Evolutionary conservation across 2,888 invertebrate genomes (phyloP).

Genomic region (Cephus nigrinus): DNA sequence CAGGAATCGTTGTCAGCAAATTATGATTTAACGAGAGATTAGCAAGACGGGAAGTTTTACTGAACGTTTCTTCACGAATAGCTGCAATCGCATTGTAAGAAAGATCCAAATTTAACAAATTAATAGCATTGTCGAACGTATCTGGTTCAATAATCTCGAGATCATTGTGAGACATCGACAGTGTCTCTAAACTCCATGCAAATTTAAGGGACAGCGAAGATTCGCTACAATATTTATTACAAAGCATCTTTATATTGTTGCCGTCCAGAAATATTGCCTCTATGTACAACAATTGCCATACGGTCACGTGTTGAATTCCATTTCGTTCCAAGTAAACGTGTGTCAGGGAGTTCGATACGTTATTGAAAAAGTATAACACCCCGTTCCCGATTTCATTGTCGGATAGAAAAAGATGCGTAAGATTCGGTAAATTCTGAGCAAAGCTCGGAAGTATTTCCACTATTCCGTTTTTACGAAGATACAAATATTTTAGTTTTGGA

Average conservation of each 20-base stretch:
- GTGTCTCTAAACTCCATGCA: constrained; percentile 35
- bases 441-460: constrained; percentile 36
- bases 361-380: constrained; percentile 30
- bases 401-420: constrained; percentile 50
- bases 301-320: constrained; percentile 37
- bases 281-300: constrained; percentile 32
- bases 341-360: constrained; percentile 41
- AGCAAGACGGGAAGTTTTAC: constrained; percentile 30
- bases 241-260: constrained; percentile 42
- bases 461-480: constrained; percentile 38
- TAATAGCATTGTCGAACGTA: constrained; percentile 40
- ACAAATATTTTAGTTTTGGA: constrained; percentile 44
- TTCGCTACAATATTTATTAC: constrained; percentile 36
- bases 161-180: constrained; percentile 44
- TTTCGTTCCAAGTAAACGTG: constrained; percentile 49
- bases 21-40: constrained; percentile 46
- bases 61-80: constrained; percentile 35
- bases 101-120: constrained; percentile 40
- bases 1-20: constrained; percentile 31
- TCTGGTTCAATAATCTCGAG: constrained; percentile 38
- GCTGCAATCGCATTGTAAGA: constrained; percentile 40
- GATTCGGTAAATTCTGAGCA: constrained; percentile 35
- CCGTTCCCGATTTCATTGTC: constrained; percentile 44
- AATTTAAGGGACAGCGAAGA: constrained; percentile 36
- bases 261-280: constrained; percentile 42